These are phyloP conservation scores for Huso huso DNA, from an alignment of 2,797 vertebrate genomes.

Conservation along the genomic window DNA sequence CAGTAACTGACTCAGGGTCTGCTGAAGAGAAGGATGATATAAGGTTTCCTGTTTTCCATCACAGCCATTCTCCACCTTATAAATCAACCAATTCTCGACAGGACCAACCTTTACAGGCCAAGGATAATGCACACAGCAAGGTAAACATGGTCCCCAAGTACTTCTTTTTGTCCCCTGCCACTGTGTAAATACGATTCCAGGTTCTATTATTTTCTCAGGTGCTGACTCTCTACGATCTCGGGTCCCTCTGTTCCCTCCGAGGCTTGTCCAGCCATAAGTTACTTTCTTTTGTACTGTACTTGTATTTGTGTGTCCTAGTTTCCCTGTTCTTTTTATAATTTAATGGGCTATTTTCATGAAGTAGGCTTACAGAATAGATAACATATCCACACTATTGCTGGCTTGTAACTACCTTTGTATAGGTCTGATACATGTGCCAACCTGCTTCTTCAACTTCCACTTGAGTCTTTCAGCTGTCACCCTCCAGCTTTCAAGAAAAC, in stretches of 20 bases:
- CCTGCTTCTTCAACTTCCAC: too few species aligned
- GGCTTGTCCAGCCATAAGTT: not conserved
- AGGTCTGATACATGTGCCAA: too few species aligned
- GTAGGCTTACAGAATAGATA: too few species aligned
- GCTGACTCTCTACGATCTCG: not conserved
- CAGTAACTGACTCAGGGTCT: not conserved
- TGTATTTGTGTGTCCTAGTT: not conserved
- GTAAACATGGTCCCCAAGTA: not conserved
- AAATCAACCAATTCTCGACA: not conserved
- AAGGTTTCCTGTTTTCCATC: not conserved
- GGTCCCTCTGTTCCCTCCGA: not conserved
- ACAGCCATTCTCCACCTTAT: not conserved
- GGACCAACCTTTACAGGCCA: not conserved
- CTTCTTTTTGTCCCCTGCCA: not conserved
- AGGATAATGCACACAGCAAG: not conserved
- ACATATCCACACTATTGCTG: too few species aligned
- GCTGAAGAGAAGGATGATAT: slow-evolving; percentile 2
- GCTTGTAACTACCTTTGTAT: too few species aligned
- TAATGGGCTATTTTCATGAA: not conserved
- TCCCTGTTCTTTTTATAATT: not conserved
- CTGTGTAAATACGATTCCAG: not conserved
- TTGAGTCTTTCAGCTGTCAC: too few species aligned
- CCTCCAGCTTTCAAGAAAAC: too few species aligned
- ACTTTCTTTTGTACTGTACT: not conserved
- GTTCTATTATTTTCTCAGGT: not conserved